Conservation (phyloP, 2,797 vertebrate genomes). For the Orientallactaga sibirica region DNA sequence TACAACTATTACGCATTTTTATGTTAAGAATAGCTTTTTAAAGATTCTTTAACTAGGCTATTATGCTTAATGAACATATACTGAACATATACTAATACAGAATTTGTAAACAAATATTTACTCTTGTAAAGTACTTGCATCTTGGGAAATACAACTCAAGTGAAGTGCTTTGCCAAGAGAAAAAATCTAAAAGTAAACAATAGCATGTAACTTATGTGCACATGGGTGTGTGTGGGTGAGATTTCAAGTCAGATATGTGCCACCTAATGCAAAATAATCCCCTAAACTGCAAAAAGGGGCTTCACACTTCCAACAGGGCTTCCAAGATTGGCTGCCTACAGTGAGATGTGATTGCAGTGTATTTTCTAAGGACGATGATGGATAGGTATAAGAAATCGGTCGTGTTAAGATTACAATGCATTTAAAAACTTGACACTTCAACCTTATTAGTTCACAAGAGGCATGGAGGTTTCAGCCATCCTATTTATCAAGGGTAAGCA, state of each 20-base stretch:
- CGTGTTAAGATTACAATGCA: slow-evolving; percentile 81
- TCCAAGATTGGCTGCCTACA: not conserved
- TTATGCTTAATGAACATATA: not conserved
- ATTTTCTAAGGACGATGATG: slow-evolving; percentile 75
- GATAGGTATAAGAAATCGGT: slow-evolving; percentile 79
- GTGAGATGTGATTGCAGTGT: not conserved
- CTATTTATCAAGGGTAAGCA: slow-evolving; percentile 87
- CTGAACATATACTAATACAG: not conserved
- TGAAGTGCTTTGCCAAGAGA: not conserved
- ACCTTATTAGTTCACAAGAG: slow-evolving; percentile 85
- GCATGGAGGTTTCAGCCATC: slow-evolving; percentile 72
- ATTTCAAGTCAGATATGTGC: not conserved
- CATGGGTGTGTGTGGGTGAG: not conserved
- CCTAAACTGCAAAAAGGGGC: not conserved
- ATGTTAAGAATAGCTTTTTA: not conserved
- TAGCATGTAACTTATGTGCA: not conserved
- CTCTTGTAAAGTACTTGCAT: not conserved
- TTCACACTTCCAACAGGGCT: not conserved
- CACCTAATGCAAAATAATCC: not conserved
- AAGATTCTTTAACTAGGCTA: slow-evolving; percentile 34
- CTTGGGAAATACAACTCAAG: not conserved
- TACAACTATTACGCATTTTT: not conserved
- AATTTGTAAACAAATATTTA: slow-evolving; percentile 35
- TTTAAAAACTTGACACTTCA: slow-evolving; percentile 85
- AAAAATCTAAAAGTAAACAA: not conserved